Conservation (phyloP, 2,888 invertebrate species). For the Meloe dianella region DNA sequence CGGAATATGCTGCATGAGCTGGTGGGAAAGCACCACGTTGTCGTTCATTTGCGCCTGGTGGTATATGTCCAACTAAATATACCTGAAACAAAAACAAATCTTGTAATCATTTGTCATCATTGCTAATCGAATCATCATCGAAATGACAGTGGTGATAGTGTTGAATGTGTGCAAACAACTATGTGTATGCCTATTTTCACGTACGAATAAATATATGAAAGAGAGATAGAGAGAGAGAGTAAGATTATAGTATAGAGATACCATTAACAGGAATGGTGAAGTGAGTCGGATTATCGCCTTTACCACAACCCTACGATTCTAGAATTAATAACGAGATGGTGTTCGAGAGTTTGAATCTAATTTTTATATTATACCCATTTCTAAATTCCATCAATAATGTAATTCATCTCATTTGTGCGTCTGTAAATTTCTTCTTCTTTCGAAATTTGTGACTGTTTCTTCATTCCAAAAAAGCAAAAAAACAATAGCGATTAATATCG, state of each 20-base stretch:
- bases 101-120: not conserved
- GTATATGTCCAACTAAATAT: conserved; percentile 88
- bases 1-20: conserved; percentile 67
- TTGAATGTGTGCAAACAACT: not conserved
- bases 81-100: conserved; percentile 66
- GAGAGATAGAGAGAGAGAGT: not conserved
- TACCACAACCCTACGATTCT: conserved; percentile 1
- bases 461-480: not conserved
- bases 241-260: not conserved
- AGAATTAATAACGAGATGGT: conserved; percentile 6
- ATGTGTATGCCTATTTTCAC: not conserved
- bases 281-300: not conserved
- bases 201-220: not conserved
- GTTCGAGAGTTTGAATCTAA: not conserved
- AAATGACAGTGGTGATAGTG: too few relatives aligned
- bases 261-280: conserved; percentile 6
- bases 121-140: too few relatives aligned
- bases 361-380: not conserved
- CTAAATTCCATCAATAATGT: not conserved
- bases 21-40: conserved; percentile 70
- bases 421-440: not conserved
- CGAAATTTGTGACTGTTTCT: not conserved
- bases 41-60: conserved; percentile 86
- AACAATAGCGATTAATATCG: not conserved
- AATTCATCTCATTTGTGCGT: not conserved